These are phyloP conservation scores for Numenius arquata DNA, from an alignment of 2,113 vertebrate genomes.

Conservation along the genomic window DNA sequence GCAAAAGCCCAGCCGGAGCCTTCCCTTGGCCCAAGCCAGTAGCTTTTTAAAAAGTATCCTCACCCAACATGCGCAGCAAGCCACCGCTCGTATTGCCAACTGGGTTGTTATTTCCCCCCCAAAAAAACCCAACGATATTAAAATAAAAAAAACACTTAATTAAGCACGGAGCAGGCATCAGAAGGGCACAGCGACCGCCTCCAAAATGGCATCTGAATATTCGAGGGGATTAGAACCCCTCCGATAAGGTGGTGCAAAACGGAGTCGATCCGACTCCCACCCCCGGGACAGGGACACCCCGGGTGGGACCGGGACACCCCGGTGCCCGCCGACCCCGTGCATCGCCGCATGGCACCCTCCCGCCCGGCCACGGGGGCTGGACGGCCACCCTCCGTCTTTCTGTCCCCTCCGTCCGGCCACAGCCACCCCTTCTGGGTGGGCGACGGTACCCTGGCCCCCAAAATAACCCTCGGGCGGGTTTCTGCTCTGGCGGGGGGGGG, in stretches of 20 bases:
- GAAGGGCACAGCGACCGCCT: not conserved
- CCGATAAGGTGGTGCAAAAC: accelerated
- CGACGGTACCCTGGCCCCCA: not conserved
- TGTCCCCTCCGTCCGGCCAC: not conserved
- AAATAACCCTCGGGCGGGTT: not conserved
- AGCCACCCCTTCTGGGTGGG: not conserved
- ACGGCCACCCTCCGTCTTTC: not conserved
- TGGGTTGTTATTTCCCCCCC: not conserved
- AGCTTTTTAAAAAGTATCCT: not conserved
- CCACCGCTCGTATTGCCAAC: not conserved
- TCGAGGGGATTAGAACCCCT: not conserved
- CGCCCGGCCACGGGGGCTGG: not conserved
- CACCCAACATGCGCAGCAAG: accelerated
- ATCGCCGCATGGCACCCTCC: not conserved
- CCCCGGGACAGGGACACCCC: not conserved
- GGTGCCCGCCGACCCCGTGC: not conserved
- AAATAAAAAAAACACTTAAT: not conserved
- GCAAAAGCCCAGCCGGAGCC: not conserved
- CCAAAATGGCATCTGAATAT: no score
- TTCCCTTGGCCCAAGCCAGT: not conserved
- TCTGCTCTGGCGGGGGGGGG: not conserved
- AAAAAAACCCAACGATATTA: not conserved
- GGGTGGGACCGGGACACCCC: not conserved
- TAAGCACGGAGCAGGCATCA: not conserved
- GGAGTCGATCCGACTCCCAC: not conserved